A percentile compares a stretch with the other conserved stretches of the same genome.
Conservation (phyloP, 37 sponge, comb jelly and placozoan species). For the Corticium candelabrum region DNA sequence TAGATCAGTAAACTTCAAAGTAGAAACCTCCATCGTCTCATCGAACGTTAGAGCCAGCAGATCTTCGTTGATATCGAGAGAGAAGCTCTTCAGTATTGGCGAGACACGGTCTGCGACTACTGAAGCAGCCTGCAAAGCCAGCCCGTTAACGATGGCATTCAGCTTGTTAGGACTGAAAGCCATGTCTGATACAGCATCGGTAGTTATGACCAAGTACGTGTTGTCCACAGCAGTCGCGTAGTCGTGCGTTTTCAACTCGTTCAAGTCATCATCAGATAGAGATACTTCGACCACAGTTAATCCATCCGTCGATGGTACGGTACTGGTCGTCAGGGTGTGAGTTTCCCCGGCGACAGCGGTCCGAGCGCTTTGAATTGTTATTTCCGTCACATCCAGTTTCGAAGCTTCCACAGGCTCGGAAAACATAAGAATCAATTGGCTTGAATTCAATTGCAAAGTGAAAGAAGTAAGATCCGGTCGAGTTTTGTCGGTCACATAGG, state of each 20-base stretch:
- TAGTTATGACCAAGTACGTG: conserved; percentile 61
- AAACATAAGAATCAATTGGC: conserved; percentile 53
- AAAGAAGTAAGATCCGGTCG: conserved; percentile 47
- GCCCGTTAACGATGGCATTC: conserved; percentile 17
- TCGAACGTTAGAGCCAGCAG: conserved; percentile 50
- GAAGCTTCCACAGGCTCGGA: conserved; percentile 63
- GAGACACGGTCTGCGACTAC: conserved; percentile 33
- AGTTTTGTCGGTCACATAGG: conserved; percentile 30
- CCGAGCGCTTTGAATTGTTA: conserved; percentile 38
- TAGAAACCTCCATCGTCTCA: conserved; percentile 39
- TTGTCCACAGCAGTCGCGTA: conserved; percentile 34
- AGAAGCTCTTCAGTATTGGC: conserved; percentile 42
- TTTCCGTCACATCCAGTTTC: conserved; percentile 15
- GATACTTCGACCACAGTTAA: conserved; percentile 16
- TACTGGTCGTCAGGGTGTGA: conserved; percentile 30
- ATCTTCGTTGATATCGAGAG: conserved; percentile 41
- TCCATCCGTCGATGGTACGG: not conserved
- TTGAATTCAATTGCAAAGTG: conserved; percentile 53
- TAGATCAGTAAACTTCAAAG: conserved; percentile 21
- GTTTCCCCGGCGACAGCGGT: conserved; percentile 6
- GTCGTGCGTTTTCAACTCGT: conserved; percentile 38
- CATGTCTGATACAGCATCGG: conserved; percentile 45
- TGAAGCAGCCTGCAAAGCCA: conserved; percentile 24
- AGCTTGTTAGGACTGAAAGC: conserved; percentile 41
- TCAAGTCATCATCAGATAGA: conserved; percentile 42